Base-by-base conservation (phyloP, 2,888 invertebrate genomes). In the Malthinus flaveolus region DNA sequence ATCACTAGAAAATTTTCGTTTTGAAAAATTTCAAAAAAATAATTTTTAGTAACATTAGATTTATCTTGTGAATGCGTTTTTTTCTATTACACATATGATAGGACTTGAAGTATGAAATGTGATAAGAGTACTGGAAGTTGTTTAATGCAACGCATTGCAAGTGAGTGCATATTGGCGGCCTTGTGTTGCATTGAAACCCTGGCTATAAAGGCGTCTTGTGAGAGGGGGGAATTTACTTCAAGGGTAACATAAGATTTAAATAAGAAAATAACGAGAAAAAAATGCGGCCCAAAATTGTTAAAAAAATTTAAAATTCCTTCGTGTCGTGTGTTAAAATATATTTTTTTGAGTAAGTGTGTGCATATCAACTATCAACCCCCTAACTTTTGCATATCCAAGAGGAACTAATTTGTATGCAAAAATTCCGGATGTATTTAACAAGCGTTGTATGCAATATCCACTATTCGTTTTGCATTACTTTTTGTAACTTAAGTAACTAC, bases 141-240 rank as follows among this genome's bases (percentile, higher is more conserved):
- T 67, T 66, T 67, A 65, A 64, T 63, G 66, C 65, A 65, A 63
- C 66, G 69, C 68, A 70, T 69, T 70, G 72, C 71, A 69, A 70
- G 71, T 68, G 69, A 70, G 68, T 71, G 70, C 71, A 71, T 71
- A 70, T 23, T 15, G 68, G 67, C 75, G 76, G 74, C 76, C 75
- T 75, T 75, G 76, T 70, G 64, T 65, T 66, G 70, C 68, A 71
- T 58, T 70, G 73, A 73, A 76, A 76, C 75, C 76, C 76, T 75
- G 75, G 72, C 39, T 73, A 65, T 69, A 72, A 71, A 73, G 74
- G 71, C 71, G 73, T 75, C 75, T 76, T 76, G 75, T 72, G 70
- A 68, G 68, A 71, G 72, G 72, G 75, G 75, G 75, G 71, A 71
- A 23, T 23, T 69, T 69, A 42, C 64, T 67, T 75, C 76, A 76